Conservation (phyloP, 2,797 vertebrate genomes). For the Craterocephalus amniculus region DNA sequence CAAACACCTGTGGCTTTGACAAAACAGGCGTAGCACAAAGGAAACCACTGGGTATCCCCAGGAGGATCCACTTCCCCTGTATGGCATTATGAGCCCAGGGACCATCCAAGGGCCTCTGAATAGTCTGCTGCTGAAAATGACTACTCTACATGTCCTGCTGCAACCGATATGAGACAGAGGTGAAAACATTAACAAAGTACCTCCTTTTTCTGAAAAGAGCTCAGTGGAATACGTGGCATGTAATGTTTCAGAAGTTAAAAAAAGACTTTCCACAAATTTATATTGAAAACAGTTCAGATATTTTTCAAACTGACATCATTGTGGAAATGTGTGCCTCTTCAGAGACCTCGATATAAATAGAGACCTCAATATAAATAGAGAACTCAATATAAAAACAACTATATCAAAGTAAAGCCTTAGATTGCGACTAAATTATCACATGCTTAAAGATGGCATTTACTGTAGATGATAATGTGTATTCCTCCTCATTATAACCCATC, state of each 20-base stretch:
- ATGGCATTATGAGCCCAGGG: slow-evolving; percentile 25
- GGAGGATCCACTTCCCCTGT: slow-evolving; percentile 38
- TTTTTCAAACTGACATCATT: background rate
- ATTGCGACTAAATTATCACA: background rate
- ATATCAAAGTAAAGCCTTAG: background rate
- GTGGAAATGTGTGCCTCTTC: background rate
- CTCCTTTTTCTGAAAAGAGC: slow-evolving; percentile 1
- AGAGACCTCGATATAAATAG: too few species aligned
- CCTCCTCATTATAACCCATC: background rate
- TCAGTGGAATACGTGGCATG: background rate
- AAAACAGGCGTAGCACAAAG: slow-evolving; percentile 15
- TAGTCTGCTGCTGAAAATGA: slow-evolving; percentile 19
- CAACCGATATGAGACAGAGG: background rate
- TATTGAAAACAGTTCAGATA: background rate
- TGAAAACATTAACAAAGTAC: slow-evolving; percentile 23
- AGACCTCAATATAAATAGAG: too few species aligned
- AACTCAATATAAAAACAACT: too few species aligned
- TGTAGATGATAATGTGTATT: background rate
- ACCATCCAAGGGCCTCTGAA: slow-evolving; percentile 31
- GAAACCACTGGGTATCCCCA: slow-evolving; percentile 42
- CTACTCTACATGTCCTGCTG: slow-evolving; percentile 8
- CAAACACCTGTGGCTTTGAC: background rate
- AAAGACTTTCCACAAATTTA: background rate
- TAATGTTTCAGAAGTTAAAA: background rate
- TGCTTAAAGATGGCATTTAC: background rate